Percentiles rank a stretch among this genome's conserved stretches.
Conservation (phyloP, 2,113 vertebrate species). For the Cyanoramphus novaezelandiae region DNA sequence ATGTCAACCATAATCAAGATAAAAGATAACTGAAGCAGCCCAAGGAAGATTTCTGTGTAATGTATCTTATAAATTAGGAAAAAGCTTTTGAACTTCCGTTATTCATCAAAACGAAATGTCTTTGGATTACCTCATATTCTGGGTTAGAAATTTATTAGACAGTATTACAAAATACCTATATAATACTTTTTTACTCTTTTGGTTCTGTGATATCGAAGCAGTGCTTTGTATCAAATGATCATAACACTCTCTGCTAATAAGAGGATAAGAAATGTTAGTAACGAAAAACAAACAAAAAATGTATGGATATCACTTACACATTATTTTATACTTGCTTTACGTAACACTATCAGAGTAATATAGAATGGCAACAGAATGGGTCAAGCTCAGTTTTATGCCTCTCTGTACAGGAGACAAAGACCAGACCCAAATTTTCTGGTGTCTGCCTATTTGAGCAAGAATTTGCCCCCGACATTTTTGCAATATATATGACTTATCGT, state of each 20-base stretch:
- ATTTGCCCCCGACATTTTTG: not conserved
- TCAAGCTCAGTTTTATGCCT: not conserved
- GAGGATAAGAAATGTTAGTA: not conserved
- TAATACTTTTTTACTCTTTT: not conserved
- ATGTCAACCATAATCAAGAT: constrained; percentile 21
- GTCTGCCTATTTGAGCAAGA: not conserved
- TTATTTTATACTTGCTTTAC: not conserved
- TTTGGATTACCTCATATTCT: not conserved
- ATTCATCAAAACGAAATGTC: constrained; percentile 12
- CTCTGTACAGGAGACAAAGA: not conserved
- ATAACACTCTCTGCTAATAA: not conserved
- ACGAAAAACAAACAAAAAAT: not conserved
- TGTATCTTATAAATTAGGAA: constrained; percentile 33
- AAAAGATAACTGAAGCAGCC: constrained; percentile 5
- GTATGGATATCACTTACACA: not conserved
- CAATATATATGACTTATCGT: not conserved
- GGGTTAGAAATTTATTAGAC: not conserved
- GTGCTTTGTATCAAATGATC: not conserved
- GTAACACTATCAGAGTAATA: not conserved
- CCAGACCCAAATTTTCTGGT: not conserved
- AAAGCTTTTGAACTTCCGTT: constrained; percentile 25
- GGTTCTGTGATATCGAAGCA: constrained; percentile 5
- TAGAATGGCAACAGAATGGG: not conserved
- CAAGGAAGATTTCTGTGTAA: not conserved
- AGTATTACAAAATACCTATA: not conserved